phyloP scores from a whole-genome alignment of 2,888 invertebrate genomes.

The Mystacides longicornis region DNA sequence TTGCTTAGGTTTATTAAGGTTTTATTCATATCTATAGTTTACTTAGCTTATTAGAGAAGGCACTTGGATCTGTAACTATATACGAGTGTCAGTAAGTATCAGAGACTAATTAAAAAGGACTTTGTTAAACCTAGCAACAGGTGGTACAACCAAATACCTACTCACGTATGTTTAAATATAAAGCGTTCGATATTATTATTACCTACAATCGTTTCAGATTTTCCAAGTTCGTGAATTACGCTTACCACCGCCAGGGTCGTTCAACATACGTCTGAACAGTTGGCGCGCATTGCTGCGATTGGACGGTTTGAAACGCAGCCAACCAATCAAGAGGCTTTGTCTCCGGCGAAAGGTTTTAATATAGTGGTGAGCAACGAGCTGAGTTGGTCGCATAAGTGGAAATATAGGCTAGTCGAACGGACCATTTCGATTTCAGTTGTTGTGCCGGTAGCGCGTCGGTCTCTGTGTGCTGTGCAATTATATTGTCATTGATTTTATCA shows the following conservation, averaged over 20 bases:
- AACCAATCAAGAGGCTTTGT: constrained; percentile 46
- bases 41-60: no score
- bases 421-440: constrained; percentile 38
- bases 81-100: no score
- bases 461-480: constrained; percentile 19
- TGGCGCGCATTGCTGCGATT: constrained; percentile 18
- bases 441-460: constrained; percentile 19
- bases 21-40: no score
- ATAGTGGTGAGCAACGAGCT: constrained; percentile 54
- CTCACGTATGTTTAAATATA: no score
- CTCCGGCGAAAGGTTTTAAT: constrained; percentile 57
- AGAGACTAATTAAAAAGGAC: no score
- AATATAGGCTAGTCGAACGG: constrained; percentile 56
- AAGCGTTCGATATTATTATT: no score
- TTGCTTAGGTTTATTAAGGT: no score
- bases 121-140: no score
- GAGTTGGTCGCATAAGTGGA: constrained; percentile 53
- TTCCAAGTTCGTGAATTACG: neutral
- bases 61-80: no score
- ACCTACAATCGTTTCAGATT: no score
- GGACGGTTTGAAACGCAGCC: constrained; percentile 27
- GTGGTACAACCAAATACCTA: no score
- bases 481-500: no score
- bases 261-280: constrained; percentile 5
- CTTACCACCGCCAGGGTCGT: constrained; percentile 17